Base-by-base conservation (phyloP, 2,113 vertebrate genomes). In the Megaceryle maxima region DNA sequence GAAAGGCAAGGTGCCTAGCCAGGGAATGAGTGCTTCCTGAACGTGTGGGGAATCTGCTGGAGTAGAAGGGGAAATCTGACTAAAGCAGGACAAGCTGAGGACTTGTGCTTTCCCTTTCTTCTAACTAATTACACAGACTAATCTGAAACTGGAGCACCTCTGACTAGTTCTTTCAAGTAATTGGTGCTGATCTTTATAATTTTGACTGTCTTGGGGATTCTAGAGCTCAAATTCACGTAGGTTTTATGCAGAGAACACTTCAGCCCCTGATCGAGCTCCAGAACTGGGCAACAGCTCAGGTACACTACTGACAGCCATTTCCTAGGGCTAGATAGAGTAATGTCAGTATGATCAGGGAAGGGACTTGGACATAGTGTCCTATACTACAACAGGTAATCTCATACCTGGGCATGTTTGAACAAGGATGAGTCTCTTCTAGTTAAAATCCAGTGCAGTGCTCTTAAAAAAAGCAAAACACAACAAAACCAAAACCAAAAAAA, bases 1-100 rank as follows among this genome's bases (percentile, higher is more conserved):
- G 55, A 33, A 4, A 7, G 3, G 3, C 0, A 0, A 77, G 9
- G 11, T 37, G 17, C 28, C 28, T 31, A 72, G 31, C 3, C 44
- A 46, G 16, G 9, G 16, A 41, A 6, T 28, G 28, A 35, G 6
- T n/a, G 39, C 19, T 25, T 64, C 7, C 77, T 60, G 35, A 11
- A 39, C 39, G 25, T 31, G 4, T 73, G 56, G 3, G 13, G 3
- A 14, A 60, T 74, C 64, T 81, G 13, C 69, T 81, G 63, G 77
- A 78, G 63, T 77, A 78, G 26, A 73, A 55, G 7, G 22, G 10
- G 18, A 19, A 48, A 64, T 41, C 39, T 51, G 21, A 64, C 5
- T 19, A 31, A 69, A 68, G 11, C 21, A 91, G 48, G 9, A 56
- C 41, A 56, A 56, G 11, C 18, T 63, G 24, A 80, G 28, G 48